Evolutionary conservation across 2,113 vertebrate genomes (phyloP), one percentile per base, ranked within the genome.

Genomic region (Atrichornis clamosus): DNA sequence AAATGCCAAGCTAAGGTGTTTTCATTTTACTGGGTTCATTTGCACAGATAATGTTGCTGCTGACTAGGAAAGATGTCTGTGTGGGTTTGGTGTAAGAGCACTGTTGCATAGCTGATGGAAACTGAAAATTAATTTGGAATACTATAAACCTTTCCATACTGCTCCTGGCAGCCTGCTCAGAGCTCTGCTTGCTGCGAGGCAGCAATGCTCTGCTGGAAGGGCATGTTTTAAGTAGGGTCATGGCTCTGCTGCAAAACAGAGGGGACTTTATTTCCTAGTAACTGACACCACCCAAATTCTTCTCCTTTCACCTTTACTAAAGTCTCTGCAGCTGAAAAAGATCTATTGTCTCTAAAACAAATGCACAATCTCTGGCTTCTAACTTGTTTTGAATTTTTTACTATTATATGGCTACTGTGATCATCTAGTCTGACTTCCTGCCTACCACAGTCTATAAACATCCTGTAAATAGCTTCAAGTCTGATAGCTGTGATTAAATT

Each of bases 401-500:
- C 68, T 90, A 76, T 91, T 96, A 73, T 80, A 74, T n/a, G 67
- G 55, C 77, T 89, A 35, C 69, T 95, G 84, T 95, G 93, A 93
- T 95, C 95, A 95, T 96, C 91, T 87, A 87, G 87, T 92, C 73
- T 21, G 27, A 53, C 89, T 95, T 95, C 96, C 95, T 96, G 92
- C 79, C 92, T 68, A 12, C 41, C 44, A 17, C 2, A 9, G 41
- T 93, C 89, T 93, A 95, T 96, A 97, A 97, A 97, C 96, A 95
- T 97, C 95, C 96, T 95, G 94, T 96, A 91, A 97, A 97, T 95
- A 95, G 64, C 87, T 97, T 69, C 55, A 62, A 67, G 33, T 52
- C 91, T 85, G 85, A 94, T 79, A 92, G 73, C 64, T 86, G 68
- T 84, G 93, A 91, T 95, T 96, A 95, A 92, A 90, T 26, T 78